Evolutionary conservation across 1,140 invertebrate species (phyloP), one percentile per base, ranked within the genome.

Genomic region (Cyclina sinensis): DNA sequence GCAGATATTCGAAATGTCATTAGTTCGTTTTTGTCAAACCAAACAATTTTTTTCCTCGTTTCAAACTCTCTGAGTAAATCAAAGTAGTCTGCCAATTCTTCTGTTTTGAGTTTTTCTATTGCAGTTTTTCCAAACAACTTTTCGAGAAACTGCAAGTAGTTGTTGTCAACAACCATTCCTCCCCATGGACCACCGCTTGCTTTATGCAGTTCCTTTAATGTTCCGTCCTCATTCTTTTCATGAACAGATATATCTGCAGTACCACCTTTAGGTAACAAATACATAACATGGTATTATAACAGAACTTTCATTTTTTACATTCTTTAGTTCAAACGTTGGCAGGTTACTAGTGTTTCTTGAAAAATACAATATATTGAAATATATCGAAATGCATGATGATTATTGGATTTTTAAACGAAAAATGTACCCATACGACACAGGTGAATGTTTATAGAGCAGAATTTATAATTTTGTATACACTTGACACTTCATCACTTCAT

Each of bases 161-260:
- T 82, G 18, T 82, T 21, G 27, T 82, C 59, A 5, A 82, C 80
- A n/a, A 7, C 16, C 7, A 32, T 82, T 7, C 80, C 80, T 7
- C 80, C 80, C 80, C 80, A 82, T 21, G 80, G 37, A 7, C 80
- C 80, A 62, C 80, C 80, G 24, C 57, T 65, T 37, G 54, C 57
- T 68, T 43, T 62, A 30, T 82, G 39, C n/a, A 65, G n/a, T 68
- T 82, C 80, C 37, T 48, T 62, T 24, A 82, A 32, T 14, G 80
- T 65, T n/a, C 59, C 30, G 39, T 82, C 80, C 0, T 2, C 12
- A 37, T 39, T 43, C 11, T 46, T 62, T 30, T 82, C 80, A 27
- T 82, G 54, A 21, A 82, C 80, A 46, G 57, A 37, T 5, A 82
- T 82, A n/a, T 82, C 80, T 11, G 59, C 80, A 65, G 59, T 82